Evolutionary conservation across 64 coral and sea anemone genomes (phyloP), one percentile per base, ranked within the genome.

Genomic region (Stylophora pistillata): DNA sequence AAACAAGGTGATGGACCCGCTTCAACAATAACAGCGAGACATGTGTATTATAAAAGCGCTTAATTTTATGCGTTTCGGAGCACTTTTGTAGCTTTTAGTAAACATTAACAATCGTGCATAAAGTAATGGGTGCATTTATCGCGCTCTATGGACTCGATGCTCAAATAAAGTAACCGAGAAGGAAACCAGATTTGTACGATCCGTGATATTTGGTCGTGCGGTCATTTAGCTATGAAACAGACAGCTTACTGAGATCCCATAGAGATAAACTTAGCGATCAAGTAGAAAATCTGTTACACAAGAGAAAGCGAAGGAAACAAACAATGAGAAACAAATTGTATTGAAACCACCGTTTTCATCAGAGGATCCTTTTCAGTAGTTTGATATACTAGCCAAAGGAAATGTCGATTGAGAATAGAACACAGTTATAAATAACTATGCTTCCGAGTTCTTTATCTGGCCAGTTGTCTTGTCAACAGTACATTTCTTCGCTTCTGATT

Each of bases 81-180:
- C 30, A 82, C 58, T 82, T 63, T 60, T 65, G 57, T 15, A 63
- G 57, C 78, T 60, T 81, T 82, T 62, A 82, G 58, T 82, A 62
- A 82, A 82, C 61, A 65, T 66, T 84, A 37, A 68, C 47, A 68
- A 62, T 15, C 62, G 62, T 53, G 37, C 41, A 84, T 65, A 84
- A 69, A 10, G 62, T 47, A 84, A 69, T 84, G 62, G 64, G 53
- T 17, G 60, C 80, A 2, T 84, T 84, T 84, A 34, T 69, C 31
- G 61, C 69, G 18, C 62, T 47, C 21, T 41, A 23, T 69, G 79
- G 23, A 83, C 68, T 25, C 16, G 23, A 23, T 84, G 33, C 69
- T 84, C 61, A 84, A 68, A 84, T 23, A 68, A 69, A 84, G 62
- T 69, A 53, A 69, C 80, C 33, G 80, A 84, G 80, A 69, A 84